phyloP scores from a whole-genome alignment of 2,888 invertebrate genomes.

The Aspidiotus rigidus region DNA sequence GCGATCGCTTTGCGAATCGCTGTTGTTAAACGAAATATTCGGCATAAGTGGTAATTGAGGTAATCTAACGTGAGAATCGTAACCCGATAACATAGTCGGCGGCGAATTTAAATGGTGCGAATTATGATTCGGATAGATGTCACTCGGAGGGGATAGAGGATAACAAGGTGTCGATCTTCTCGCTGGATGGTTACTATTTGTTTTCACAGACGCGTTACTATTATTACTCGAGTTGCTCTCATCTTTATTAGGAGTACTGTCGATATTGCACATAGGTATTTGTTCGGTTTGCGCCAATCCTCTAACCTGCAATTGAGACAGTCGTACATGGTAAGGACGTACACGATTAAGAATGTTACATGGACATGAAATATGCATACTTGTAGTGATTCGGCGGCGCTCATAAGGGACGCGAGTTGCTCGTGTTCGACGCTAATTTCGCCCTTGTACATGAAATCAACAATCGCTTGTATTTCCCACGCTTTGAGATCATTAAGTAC shows the following conservation, averaged over 20 bases:
- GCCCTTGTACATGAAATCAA: conserved; percentile 89
- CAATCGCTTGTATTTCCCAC: conserved; percentile 80
- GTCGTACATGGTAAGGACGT: not conserved
- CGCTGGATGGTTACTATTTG: conserved; percentile 16
- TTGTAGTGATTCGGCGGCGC: conserved; percentile 79
- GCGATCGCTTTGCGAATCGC: conserved; percentile 33
- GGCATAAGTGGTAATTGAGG: conserved; percentile 45
- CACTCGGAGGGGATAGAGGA: conserved; percentile 22
- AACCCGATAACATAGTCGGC: conserved; percentile 37
- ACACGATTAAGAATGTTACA: not conserved
- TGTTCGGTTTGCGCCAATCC: conserved; percentile 57
- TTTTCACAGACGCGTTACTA: conserved; percentile 18
- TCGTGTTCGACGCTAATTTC: conserved; percentile 82
- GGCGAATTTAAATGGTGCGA: conserved; percentile 21
- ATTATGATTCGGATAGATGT: conserved; percentile 28
- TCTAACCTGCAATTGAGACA: conserved; percentile 48
- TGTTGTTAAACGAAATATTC: conserved; percentile 44
- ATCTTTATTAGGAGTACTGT: conserved; percentile 39
- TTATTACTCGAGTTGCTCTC: conserved; percentile 9
- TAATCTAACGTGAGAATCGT: conserved; percentile 42
- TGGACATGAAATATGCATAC: conserved; percentile 39
- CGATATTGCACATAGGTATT: conserved; percentile 43
- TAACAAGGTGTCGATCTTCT: conserved; percentile 27
- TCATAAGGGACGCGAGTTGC: conserved; percentile 70
- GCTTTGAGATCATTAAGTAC: conserved; percentile 81